These are phyloP conservation scores for Peromyscus leucopus DNA, from an alignment of 2,113 vertebrate species.

Conservation along the genomic window DNA sequence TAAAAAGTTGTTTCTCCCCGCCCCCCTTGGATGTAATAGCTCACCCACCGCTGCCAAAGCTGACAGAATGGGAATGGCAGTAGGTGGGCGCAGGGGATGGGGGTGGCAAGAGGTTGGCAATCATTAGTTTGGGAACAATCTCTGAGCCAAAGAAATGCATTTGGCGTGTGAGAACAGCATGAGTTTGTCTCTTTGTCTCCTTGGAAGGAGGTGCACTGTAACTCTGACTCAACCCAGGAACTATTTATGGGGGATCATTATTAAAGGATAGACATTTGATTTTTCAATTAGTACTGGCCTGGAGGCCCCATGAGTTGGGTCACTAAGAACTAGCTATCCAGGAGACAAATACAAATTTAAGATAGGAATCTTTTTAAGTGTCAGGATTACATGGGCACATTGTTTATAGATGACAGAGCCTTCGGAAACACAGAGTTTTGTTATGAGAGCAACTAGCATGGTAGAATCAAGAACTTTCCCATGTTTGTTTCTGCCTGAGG, in stretches of 20 bases:
- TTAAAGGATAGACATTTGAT: constrained; percentile 13
- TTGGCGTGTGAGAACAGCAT: constrained; percentile 37
- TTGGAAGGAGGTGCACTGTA: constrained; percentile 45
- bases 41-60: constrained; percentile 38
- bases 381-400: neutral
- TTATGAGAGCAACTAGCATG: neutral
- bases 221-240: constrained; percentile 53
- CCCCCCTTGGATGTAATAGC: constrained; percentile 48
- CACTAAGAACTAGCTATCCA: neutral
- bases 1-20: neutral
- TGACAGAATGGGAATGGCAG: constrained; percentile 67
- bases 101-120: constrained; percentile 60
- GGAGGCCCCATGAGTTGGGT: neutral
- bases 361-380: neutral
- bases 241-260: constrained; percentile 59
- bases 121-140: constrained; percentile 55
- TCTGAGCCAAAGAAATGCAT: constrained; percentile 71
- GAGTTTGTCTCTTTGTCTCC: constrained; percentile 57
- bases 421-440: neutral
- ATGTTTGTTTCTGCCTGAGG: neutral
- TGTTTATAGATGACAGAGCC: neutral
- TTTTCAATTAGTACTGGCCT: constrained; percentile 23
- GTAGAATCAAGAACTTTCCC: neutral
- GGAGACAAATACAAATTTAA: neutral
- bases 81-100: constrained; percentile 61